These are phyloP conservation scores for Cryptomyrus ogoouensis DNA, from an alignment of 2,113 vertebrate species.

Conservation along the genomic window DNA sequence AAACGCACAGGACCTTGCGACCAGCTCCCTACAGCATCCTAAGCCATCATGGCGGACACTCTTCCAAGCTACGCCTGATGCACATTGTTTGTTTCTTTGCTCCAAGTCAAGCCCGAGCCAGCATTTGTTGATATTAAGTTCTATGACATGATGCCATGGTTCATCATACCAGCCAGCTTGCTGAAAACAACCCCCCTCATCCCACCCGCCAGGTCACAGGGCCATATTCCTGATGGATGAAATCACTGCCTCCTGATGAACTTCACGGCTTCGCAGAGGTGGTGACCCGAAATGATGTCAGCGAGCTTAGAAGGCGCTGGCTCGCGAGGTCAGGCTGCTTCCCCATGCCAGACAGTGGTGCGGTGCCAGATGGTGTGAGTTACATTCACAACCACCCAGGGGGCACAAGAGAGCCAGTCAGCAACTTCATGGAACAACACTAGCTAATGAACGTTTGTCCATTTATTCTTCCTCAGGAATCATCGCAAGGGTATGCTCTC, in stretches of 20 bases:
- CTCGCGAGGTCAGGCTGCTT: conserved; percentile 21
- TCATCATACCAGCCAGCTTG: background rate
- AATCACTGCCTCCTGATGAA: conserved; percentile 8
- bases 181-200: background rate
- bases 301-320: background rate
- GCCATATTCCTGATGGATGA: conserved; percentile 4
- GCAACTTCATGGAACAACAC: background rate
- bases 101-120: background rate
- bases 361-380: background rate
- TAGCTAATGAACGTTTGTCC: conserved; percentile 14
- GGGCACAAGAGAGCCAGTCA: conserved; percentile 17
- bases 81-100: background rate
- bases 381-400: conserved; percentile 13
- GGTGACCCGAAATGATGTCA: background rate
- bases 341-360: conserved; percentile 29
- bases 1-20: background rate
- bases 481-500: conserved; percentile 33
- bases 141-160: background rate
- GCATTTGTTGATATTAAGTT: background rate
- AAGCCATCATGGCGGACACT: background rate
- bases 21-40: background rate
- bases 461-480: conserved; percentile 29
- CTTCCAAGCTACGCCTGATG: background rate
- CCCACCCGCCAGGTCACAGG: background rate
- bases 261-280: background rate